A percentile compares a stretch with the other conserved stretches of the same genome.
These are phyloP conservation scores for Hyposmocoma kahamanoa DNA, from an alignment of 1,140 invertebrate genomes.

Conservation along the genomic window DNA sequence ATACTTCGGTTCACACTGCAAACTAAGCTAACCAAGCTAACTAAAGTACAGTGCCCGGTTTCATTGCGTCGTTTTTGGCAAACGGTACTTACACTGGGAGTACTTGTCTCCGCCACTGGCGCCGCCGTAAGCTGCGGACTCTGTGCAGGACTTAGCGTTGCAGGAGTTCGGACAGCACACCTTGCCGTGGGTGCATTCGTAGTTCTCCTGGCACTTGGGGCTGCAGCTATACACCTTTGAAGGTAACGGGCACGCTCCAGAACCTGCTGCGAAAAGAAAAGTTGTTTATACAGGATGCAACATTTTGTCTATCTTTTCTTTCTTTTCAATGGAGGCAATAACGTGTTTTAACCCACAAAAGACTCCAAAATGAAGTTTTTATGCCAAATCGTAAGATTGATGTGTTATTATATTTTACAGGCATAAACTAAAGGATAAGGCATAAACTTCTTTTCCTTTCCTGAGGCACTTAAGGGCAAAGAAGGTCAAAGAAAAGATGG, in stretches of 20 bases:
- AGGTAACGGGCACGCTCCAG: constrained; percentile 77
- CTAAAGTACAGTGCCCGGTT: too few species aligned
- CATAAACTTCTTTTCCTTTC: background rate
- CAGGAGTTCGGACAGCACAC: constrained; percentile 82
- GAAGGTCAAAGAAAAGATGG: too few species aligned
- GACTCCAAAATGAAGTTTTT: too few species aligned
- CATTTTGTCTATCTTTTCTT: background rate
- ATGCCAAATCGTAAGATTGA: too few species aligned
- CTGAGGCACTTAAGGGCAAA: background rate
- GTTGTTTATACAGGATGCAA: background rate
- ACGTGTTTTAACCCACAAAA: too few species aligned
- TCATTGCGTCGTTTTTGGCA: too few species aligned
- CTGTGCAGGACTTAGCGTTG: constrained; percentile 78
- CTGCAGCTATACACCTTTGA: constrained; percentile 78
- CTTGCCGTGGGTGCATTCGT: constrained; percentile 77
- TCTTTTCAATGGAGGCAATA: background rate
- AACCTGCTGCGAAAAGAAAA: constrained; percentile 47
- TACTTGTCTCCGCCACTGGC: constrained; percentile 34
- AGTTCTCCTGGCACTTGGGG: constrained; percentile 79
- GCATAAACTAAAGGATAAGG: too few species aligned
- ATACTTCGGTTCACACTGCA: too few species aligned
- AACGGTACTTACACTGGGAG: constrained; percentile 29
- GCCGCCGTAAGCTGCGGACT: constrained; percentile 60
- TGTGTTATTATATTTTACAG: too few species aligned
- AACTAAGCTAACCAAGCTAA: too few species aligned